phyloP scores from a whole-genome alignment of 2,797 vertebrate species.

The Leptoclinus maculatus region DNA sequence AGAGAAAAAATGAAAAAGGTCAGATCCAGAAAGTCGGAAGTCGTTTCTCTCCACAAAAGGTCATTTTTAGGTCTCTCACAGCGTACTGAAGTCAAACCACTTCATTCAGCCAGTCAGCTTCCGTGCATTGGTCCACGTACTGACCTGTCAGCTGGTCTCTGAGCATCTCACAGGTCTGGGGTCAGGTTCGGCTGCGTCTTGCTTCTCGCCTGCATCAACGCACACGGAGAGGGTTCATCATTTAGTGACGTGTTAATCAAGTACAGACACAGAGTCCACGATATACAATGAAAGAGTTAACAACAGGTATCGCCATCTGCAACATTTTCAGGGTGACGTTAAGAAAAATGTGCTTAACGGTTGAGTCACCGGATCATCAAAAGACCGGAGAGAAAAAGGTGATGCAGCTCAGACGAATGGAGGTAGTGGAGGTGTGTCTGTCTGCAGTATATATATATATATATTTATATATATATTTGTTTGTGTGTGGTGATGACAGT shows the following conservation, averaged over 20 bases:
- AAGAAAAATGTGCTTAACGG: slow-evolving; percentile 2
- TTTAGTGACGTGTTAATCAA: neutral
- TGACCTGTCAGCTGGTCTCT: slow-evolving; percentile 58
- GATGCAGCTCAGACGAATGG: slow-evolving; percentile 12
- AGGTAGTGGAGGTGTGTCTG: neutral
- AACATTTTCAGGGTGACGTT: slow-evolving; percentile 10
- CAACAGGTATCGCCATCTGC: neutral
- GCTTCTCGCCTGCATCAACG: slow-evolving; percentile 53
- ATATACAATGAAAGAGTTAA: neutral
- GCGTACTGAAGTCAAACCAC: neutral
- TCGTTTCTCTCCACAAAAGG: slow-evolving; percentile 32
- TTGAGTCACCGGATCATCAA: slow-evolving; percentile 27
- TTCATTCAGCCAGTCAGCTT: slow-evolving; percentile 6
- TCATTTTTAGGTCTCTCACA: slow-evolving; percentile 22
- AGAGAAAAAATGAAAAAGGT: slow-evolving; percentile 33
- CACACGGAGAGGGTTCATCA: neutral
- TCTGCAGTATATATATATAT: neutral
- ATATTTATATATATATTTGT: slow-evolving; percentile 5
- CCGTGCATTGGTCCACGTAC: slow-evolving; percentile 12
- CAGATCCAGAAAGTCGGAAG: slow-evolving; percentile 20
- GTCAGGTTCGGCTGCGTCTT: slow-evolving; percentile 9
- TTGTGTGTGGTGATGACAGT: slow-evolving; percentile 13
- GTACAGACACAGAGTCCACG: neutral
- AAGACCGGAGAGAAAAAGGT: slow-evolving; percentile 4
- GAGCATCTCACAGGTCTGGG: slow-evolving; percentile 67